Conservation (phyloP, 2,113 vertebrate species). For the Ceratotherium simum region DNA sequence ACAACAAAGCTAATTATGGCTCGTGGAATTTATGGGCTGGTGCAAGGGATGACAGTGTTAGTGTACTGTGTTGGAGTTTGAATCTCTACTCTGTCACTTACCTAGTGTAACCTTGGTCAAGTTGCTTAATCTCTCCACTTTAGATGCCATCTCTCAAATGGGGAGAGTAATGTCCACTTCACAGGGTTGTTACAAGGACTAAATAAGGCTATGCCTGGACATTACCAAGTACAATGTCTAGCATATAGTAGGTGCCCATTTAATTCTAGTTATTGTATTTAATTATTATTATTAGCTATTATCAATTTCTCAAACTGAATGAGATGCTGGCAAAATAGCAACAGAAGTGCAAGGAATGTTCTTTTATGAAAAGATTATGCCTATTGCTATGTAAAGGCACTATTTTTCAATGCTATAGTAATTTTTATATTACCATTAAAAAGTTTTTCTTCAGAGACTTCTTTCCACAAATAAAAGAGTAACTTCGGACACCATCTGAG, state of each 20-base stretch:
- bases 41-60: background rate
- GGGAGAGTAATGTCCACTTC: background rate
- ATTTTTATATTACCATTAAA: background rate
- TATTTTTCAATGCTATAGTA: background rate
- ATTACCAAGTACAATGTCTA: background rate
- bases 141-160: background rate
- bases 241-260: background rate
- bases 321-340: constrained; percentile 14
- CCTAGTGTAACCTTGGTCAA: background rate
- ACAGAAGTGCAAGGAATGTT: background rate
- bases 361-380: background rate
- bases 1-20: background rate
- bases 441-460: background rate
- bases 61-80: background rate
- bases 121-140: background rate
- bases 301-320: background rate
- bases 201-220: background rate
- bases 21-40: background rate
- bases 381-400: background rate
- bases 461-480: constrained; percentile 1
- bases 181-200: background rate
- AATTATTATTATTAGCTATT: background rate
- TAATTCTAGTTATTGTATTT: background rate
- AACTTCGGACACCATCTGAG: background rate
- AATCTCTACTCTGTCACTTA: background rate